These are phyloP conservation scores for Bos indicus DNA, from an alignment of 2,113 vertebrate genomes.

Conservation along the genomic window DNA sequence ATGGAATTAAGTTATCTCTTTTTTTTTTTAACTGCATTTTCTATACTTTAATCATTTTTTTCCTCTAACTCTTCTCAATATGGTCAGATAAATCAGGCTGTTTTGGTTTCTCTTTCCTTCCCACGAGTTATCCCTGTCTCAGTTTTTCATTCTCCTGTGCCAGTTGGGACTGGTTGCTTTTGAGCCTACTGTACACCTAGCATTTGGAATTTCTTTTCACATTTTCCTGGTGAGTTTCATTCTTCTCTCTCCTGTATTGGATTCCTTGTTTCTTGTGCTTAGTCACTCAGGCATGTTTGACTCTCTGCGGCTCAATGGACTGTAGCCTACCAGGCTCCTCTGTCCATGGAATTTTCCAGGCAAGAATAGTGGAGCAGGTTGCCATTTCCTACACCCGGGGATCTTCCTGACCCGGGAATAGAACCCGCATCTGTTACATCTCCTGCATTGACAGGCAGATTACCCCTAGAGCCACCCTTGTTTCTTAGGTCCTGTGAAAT, in stretches of 20 bases:
- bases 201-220: not conserved
- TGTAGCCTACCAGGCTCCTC: not conserved
- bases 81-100: not conserved
- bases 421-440: not conserved
- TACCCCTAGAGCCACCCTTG: not conserved
- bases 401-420: not conserved
- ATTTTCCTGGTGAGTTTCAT: not conserved
- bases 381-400: not conserved
- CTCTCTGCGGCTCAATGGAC: not conserved
- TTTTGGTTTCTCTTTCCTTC: not conserved
- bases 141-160: not conserved
- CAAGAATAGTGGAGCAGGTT: not conserved
- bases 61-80: not conserved
- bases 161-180: not conserved
- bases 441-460: not conserved
- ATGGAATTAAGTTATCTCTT: not conserved
- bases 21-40: not conserved
- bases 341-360: not conserved
- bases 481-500: not conserved
- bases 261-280: not conserved
- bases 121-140: not conserved
- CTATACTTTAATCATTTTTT: not conserved
- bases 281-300: not conserved
- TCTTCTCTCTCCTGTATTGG: not conserved
- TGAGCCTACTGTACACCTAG: not conserved